phyloP scores from a whole-genome alignment of 2,113 vertebrate genomes.

The Isurus oxyrinchus region DNA sequence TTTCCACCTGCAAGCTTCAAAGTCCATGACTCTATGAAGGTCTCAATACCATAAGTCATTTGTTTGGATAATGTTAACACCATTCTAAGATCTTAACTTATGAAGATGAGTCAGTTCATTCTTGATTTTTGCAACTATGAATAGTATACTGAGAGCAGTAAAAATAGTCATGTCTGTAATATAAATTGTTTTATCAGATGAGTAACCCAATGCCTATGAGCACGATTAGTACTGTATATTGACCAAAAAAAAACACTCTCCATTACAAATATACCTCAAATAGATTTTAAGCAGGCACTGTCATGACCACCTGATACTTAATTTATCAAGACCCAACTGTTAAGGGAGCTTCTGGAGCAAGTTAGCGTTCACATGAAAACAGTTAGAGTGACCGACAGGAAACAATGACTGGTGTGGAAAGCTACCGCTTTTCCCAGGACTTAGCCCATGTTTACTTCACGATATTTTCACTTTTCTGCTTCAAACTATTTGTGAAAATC shows the following conservation, averaged over 20 bases:
- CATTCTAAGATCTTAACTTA: neutral
- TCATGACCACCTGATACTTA: conserved; percentile 65
- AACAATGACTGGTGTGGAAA: conserved; percentile 75
- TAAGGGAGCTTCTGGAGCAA: conserved; percentile 55
- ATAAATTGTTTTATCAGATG: conserved; percentile 35
- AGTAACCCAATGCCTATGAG: neutral
- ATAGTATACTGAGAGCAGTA: neutral
- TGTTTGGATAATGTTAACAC: conserved; percentile 12
- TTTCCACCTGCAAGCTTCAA: neutral
- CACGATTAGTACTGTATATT: conserved; percentile 5
- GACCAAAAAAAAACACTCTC: conserved; percentile 19
- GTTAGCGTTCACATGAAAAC: conserved; percentile 62
- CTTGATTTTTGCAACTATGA: neutral
- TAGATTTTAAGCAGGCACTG: conserved; percentile 42
- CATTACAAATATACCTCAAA: conserved; percentile 34
- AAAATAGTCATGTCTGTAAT: conserved; percentile 8
- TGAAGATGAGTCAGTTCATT: conserved; percentile 25
- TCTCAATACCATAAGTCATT: neutral
- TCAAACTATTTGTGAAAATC: conserved; percentile 94
- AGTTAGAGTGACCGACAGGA: conserved; percentile 49
- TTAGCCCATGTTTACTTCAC: conserved; percentile 93
- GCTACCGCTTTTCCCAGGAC: conserved; percentile 76
- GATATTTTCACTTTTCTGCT: conserved; percentile 92
- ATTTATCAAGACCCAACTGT: conserved; percentile 66
- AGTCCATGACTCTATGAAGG: neutral